Percentiles rank a stretch among this genome's conserved stretches.
Evolutionary conservation across 2,113 vertebrate species (phyloP).

Genomic region (Centropus bengalensis): DNA sequence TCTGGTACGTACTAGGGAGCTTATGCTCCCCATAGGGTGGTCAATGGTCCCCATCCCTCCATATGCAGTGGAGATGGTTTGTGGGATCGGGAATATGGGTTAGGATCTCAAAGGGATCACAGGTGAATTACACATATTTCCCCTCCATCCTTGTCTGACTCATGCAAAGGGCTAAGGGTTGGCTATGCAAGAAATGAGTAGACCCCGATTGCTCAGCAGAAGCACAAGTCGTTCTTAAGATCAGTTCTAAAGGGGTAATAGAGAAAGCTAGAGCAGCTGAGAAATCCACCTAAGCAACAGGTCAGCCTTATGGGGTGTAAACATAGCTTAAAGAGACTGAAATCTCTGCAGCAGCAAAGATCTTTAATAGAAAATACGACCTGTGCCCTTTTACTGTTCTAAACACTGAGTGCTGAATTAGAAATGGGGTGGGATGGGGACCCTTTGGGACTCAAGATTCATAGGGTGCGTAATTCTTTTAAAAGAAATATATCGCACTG

Average conservation of each 20-base stretch:
- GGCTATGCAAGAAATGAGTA: neutral
- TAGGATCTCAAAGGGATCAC: neutral
- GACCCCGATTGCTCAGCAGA: neutral
- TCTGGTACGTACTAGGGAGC: neutral
- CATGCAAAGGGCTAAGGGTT: too few species aligned
- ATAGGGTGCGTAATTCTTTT: neutral
- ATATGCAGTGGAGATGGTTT: neutral
- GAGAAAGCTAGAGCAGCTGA: neutral
- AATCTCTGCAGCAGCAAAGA: neutral
- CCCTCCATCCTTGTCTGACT: neutral
- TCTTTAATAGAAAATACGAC: neutral
- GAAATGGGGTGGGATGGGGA: neutral
- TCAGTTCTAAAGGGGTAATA: neutral
- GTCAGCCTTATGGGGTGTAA: neutral
- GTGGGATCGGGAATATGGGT: neutral
- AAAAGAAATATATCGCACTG: neutral
- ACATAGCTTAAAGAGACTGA: neutral
- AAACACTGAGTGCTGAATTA: neutral
- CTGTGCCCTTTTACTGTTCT: neutral
- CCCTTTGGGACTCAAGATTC: neutral
- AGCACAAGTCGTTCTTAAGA: neutral
- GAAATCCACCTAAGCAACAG: conserved; percentile 16
- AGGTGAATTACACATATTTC: fast-evolving
- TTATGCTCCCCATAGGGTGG: neutral
- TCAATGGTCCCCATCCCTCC: neutral